Conservation (phyloP, 2,113 vertebrate genomes). For the Podilymbus podiceps region DNA sequence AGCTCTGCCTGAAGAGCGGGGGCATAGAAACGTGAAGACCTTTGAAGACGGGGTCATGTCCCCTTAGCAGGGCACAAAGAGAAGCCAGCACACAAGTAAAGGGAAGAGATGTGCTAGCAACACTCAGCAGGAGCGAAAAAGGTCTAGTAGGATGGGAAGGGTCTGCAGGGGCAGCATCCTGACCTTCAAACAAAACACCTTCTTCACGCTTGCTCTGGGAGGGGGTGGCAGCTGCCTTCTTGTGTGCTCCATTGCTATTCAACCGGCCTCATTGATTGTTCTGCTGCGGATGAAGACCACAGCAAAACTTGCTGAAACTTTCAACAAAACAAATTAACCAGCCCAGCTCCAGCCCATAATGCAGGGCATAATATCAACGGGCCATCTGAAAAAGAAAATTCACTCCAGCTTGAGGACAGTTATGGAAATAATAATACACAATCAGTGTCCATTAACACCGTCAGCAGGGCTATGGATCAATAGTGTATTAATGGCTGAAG, state of each 20-base stretch:
- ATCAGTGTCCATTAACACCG: slow-evolving; percentile 62
- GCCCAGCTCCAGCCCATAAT: background rate
- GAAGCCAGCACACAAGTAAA: background rate
- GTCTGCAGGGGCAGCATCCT: background rate
- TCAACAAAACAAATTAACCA: slow-evolving; percentile 43
- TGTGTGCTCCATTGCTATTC: background rate
- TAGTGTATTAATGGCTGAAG: slow-evolving; percentile 52
- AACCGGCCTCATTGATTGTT: background rate
- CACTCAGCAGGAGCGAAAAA: background rate
- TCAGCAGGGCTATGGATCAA: slow-evolving; percentile 40
- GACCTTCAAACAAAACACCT: background rate
- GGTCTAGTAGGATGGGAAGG: background rate
- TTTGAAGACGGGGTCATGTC: background rate
- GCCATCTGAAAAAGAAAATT: slow-evolving; percentile 45
- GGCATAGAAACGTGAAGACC: background rate
- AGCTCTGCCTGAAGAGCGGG: background rate
- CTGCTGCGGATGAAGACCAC: background rate
- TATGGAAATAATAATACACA: slow-evolving; percentile 66
- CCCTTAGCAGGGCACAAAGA: background rate
- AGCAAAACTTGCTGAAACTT: background rate
- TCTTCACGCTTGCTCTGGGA: background rate
- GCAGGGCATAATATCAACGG: background rate
- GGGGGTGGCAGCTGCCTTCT: background rate
- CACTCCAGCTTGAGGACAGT: slow-evolving; percentile 41
- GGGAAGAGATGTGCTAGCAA: fast-evolving